Evolutionary conservation across 1,140 invertebrate genomes (phyloP), one percentile per base, ranked within the genome.

Genomic region (Drosophila biarmipes): DNA sequence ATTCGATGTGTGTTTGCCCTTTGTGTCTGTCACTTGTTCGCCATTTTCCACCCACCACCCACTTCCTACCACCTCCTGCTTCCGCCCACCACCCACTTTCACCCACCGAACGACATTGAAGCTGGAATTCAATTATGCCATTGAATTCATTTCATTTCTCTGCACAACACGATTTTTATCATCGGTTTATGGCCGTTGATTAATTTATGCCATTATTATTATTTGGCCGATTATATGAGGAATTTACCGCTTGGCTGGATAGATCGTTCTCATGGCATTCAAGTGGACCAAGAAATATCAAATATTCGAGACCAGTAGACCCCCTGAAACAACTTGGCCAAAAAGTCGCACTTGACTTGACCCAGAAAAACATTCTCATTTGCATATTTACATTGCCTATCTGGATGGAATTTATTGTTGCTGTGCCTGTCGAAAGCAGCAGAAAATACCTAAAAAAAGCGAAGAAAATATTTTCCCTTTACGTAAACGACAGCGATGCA

Each of bases 361-460:
- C 74, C 74, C 64, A 77, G 73, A 77, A 72, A 67, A 81, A 78
- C 63, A 71, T 81, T 81, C 34, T 68, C 57, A 87, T 86, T 87
- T 78, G 64, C 78, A 81, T 87, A 87, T 87, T 81, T 78, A 80
- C 84, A 61, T 45, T 62, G 68, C 55, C 55, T 64, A 79, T 84
- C 52, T 55, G 37, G 52, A 67, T 57, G 59, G 52, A 63, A 61
- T 49, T 77, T 59, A 35, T 59, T 58, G 27, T 54, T 71, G 57
- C 29, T 53, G 29, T 58, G 49, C 29, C 49, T 61, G 35, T 17
- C 15, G 11, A 43, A 54, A 53, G 21, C 37, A 51, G 19, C 38
- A 62, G 69, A 21, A 21, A 5, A 45, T 14, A n/a, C 19, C 19
- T 40, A 49, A 69, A 49, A 58, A 53, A 48, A 61, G 38, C 40